phyloP scores from a whole-genome alignment of 1,140 invertebrate genomes.

The Halesus radiatus region DNA sequence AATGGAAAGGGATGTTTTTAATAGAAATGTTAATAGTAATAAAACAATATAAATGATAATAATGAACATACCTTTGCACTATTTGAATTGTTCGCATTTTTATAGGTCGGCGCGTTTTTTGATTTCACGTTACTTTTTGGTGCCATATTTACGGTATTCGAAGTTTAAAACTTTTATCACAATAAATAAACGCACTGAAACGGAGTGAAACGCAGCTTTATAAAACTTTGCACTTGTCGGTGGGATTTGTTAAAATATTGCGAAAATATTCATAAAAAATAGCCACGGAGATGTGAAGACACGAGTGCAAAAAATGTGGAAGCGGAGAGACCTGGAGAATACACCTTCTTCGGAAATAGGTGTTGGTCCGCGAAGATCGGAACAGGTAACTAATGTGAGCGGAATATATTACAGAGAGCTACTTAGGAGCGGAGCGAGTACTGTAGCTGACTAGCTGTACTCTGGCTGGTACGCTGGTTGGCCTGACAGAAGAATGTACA shows the following conservation, averaged over 20 bases:
- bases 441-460: no score
- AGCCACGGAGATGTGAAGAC: neutral
- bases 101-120: constrained; percentile 23
- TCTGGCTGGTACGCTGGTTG: no score
- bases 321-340: neutral
- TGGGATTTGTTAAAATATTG: neutral
- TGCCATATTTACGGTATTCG: constrained; percentile 3
- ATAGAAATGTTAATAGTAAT: neutral
- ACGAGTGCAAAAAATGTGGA: constrained; percentile 10
- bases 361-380: constrained; percentile 31
- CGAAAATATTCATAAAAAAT: constrained; percentile 2
- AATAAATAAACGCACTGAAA: constrained; percentile 13
- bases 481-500: constrained; percentile 31
- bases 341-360: constrained; percentile 11
- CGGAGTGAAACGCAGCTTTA: neutral
- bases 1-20: neutral
- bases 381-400: constrained; percentile 32
- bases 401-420: constrained; percentile 15
- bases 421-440: neutral
- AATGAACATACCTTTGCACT: constrained; percentile 21
- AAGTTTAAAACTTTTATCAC: neutral
- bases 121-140: neutral
- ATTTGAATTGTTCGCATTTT: constrained; percentile 16
- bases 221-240: neutral
- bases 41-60: neutral